Base-by-base conservation (phyloP, 2,888 invertebrate species). In the Mimumesa dahlbomi region DNA sequence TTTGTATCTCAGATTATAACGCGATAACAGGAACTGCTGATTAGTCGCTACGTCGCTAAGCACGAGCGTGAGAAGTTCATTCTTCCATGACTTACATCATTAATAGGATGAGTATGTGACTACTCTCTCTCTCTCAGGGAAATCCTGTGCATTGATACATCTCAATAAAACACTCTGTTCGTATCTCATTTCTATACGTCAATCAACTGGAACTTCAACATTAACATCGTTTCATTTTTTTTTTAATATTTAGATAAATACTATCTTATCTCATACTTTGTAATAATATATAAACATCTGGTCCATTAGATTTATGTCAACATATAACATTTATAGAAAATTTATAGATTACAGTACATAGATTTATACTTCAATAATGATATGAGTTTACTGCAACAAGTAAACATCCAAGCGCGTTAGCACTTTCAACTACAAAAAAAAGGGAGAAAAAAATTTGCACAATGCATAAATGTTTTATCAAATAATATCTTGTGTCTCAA, bases 261-360 rank as follows among this genome's bases (percentile, higher is more conserved):
- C 77, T 83, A 81, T 87, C 77, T 83, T 86, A 84, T 81, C 57
- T 73, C 50, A 67, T 86, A 83, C 50, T 84, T 84, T 82, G 83
- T 85, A 87, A 84, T 87, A 84, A 82, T 85, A 83, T 88, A 88
- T 88, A 88, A 88, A 88, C 85, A 88, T 88, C 88, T 89, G 89
- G 88, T 89, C 88, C 89, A 84, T 88, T 87, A 87, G 82, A 88
- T 77, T 87, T 85, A 85, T 85, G 76, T 86, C 79, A 87, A 89
- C 87, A 88, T 87, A 84, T 87, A 89, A 88, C 89, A 86, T 86
- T 87, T 85, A 89, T 88, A 89, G 87, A 89, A 89, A 88, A 88
- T 85, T 86, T 84, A 82, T 84, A 83, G 78, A 77, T 83, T 84
- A 85, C 79, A 80, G 73, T 87, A 86, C 84, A 86, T 76, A 81